Percentiles rank a stretch among this genome's conserved stretches.
Evolutionary conservation across 2,888 invertebrate species (phyloP).

Genomic region (Limulus polyphemus): DNA sequence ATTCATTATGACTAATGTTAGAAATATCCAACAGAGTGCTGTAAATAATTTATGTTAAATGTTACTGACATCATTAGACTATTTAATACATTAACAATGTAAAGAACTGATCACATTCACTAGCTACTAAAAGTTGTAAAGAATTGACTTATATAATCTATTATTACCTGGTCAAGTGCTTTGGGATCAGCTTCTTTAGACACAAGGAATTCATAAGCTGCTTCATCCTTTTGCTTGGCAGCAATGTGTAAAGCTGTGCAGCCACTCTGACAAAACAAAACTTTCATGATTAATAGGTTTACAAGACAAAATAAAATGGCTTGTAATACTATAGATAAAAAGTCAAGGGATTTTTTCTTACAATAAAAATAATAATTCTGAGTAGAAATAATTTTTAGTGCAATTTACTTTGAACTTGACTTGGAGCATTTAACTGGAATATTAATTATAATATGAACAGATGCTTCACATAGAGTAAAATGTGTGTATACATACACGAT

Average conservation of each 20-base stretch:
- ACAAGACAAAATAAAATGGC: background rate
- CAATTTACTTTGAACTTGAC: too few species aligned
- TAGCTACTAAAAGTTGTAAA: too few species aligned
- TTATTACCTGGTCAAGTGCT: slow-evolving; percentile 22
- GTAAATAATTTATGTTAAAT: too few species aligned
- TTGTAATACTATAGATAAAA: background rate
- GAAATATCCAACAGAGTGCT: too few species aligned
- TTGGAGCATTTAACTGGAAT: too few species aligned
- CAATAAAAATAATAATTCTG: slow-evolving; percentile 1
- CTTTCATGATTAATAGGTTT: background rate
- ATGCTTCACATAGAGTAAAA: too few species aligned
- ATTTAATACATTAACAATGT: too few species aligned
- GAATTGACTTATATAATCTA: background rate
- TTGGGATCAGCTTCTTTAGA: slow-evolving; percentile 25
- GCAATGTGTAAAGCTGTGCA: slow-evolving; percentile 26
- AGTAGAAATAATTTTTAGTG: too few species aligned
- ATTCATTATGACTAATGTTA: too few species aligned
- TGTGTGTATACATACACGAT: slow-evolving; percentile 3
- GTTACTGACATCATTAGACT: too few species aligned
- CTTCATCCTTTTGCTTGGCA: slow-evolving; percentile 24
- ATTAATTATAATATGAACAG: too few species aligned
- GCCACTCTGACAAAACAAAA: slow-evolving; percentile 17
- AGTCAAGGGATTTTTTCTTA: slow-evolving; percentile 3
- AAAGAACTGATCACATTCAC: too few species aligned
- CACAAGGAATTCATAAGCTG: slow-evolving; percentile 24